Evolutionary conservation across 1,140 invertebrate genomes (phyloP).

Genomic region (Drosophila serrata): DNA sequence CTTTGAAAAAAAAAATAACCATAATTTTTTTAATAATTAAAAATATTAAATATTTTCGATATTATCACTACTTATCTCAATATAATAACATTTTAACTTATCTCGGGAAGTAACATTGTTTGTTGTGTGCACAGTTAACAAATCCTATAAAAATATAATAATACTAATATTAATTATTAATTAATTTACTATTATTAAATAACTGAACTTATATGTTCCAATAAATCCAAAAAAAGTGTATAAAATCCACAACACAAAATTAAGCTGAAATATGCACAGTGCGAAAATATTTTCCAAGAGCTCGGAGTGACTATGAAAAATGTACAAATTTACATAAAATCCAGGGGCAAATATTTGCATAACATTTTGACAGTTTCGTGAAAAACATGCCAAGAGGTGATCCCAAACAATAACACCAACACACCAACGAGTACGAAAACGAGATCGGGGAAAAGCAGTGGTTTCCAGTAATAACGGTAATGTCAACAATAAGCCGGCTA

Average conservation of each 20-base stretch:
- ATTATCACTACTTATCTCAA: too few relatives aligned
- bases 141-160: too few relatives aligned
- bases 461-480: slow-evolving; percentile 20
- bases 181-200: too few relatives aligned
- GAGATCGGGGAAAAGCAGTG: slow-evolving; percentile 12
- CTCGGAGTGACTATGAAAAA: slow-evolving; percentile 37
- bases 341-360: slow-evolving; percentile 69
- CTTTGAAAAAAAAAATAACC: too few relatives aligned
- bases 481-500: slow-evolving; percentile 17
- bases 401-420: slow-evolving; percentile 55
- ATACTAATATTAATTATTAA: too few relatives aligned
- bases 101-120: too few relatives aligned
- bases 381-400: slow-evolving; percentile 76
- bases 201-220: too few relatives aligned
- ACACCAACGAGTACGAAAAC: slow-evolving; percentile 17
- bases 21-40: too few relatives aligned
- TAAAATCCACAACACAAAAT: slow-evolving; percentile 21
- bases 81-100: too few relatives aligned
- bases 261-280: slow-evolving; percentile 23
- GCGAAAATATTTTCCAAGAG: slow-evolving; percentile 47
- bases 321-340: slow-evolving; percentile 73
- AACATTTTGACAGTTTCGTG: slow-evolving; percentile 81
- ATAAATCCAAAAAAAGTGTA: neutral
- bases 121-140: too few relatives aligned
- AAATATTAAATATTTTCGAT: too few relatives aligned